A percentile compares a stretch with the other conserved stretches of the same genome.
These are phyloP conservation scores for Platyscapa corneri DNA, from an alignment of 1,140 invertebrate species.

Conservation along the genomic window DNA sequence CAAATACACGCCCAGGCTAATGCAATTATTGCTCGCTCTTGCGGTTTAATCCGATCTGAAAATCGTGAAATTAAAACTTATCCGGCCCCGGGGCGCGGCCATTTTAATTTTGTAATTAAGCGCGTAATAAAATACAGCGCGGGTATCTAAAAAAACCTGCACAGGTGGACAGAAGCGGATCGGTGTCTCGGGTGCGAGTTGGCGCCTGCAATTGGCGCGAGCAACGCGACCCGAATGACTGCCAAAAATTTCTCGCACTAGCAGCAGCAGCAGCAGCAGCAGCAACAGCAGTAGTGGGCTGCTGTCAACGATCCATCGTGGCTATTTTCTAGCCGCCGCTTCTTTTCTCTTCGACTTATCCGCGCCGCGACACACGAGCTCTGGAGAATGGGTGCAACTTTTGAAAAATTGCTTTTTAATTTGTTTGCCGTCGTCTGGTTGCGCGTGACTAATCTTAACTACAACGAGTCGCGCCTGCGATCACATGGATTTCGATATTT, in stretches of 20 bases:
- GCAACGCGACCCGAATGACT: conserved; percentile 32
- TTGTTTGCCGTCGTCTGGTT: neutral
- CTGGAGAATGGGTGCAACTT: neutral
- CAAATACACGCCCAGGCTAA: neutral
- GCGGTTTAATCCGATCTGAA: no score
- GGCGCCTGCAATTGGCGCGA: neutral
- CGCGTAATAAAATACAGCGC: neutral
- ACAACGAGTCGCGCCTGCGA: no score
- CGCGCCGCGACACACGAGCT: no score
- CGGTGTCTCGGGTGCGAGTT: neutral
- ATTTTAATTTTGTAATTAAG: neutral
- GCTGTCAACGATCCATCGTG: conserved; percentile 53
- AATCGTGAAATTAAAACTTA: neutral
- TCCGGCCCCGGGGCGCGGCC: neutral
- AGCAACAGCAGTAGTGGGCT: no score
- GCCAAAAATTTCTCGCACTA: conserved; percentile 61
- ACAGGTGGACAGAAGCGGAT: neutral
- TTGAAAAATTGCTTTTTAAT: neutral
- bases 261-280: no score
- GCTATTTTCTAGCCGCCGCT: neutral
- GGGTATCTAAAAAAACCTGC: neutral
- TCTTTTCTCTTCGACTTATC: no score
- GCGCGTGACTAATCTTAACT: no score
- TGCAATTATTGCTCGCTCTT: no score
- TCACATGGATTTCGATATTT: no score